Evolutionary conservation across 2,113 vertebrate species (phyloP).

Genomic region (Craseonycteris thonglongyai): DNA sequence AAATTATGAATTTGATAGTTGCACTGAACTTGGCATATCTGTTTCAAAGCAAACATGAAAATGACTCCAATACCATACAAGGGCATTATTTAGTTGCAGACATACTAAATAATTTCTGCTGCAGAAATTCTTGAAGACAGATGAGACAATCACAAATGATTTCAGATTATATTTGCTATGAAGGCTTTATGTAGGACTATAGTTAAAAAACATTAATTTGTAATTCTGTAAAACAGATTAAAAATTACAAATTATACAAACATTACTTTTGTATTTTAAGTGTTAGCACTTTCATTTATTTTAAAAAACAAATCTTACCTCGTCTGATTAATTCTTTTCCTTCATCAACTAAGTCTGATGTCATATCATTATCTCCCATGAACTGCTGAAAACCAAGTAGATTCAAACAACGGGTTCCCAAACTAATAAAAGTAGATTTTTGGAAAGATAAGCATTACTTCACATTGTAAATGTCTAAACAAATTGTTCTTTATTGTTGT

Average conservation of each 20-base stretch:
- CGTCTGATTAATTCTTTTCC: constrained; percentile 90
- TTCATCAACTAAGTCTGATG: constrained; percentile 93
- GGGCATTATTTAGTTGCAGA: not conserved
- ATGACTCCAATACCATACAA: not conserved
- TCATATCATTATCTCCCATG: constrained; percentile 91
- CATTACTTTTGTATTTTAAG: constrained; percentile 22
- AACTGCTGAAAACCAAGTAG: constrained; percentile 94
- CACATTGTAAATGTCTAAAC: not conserved
- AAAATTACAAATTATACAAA: constrained; percentile 6
- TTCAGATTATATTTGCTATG: constrained; percentile 42
- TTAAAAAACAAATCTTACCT: constrained; percentile 80
- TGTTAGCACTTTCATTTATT: constrained; percentile 32
- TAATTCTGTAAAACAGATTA: not conserved
- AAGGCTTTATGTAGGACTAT: not conserved
- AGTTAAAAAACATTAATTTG: constrained; percentile 15
- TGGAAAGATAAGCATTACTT: constrained; percentile 46
- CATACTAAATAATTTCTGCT: not conserved
- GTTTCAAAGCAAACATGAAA: constrained; percentile 21
- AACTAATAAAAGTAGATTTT: constrained; percentile 76
- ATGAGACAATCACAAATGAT: not conserved
- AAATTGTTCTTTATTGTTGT: not conserved
- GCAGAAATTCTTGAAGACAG: constrained; percentile 26
- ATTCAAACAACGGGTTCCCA: constrained; percentile 94
- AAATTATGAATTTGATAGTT: not conserved
- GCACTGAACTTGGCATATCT: constrained; percentile 2